Base-by-base conservation (phyloP, 2,888 invertebrate species). In the Drosophila phalerata region DNA sequence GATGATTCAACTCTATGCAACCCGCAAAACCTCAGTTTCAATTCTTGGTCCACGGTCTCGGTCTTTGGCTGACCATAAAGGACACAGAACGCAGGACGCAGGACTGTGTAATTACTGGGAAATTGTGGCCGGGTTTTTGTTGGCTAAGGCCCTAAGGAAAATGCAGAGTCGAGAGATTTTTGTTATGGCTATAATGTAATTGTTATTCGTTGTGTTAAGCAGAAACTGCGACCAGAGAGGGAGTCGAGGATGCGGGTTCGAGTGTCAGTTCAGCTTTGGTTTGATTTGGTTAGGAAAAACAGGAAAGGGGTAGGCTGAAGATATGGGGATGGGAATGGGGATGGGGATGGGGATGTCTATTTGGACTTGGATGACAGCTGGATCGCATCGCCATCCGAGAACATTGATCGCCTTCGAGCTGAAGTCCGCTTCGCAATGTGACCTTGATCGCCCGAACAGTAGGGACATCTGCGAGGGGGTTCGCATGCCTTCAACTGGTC, bases 1-100 rank as follows among this genome's bases (percentile, higher is more conserved):
- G 56, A 86, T 88, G 88, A 81, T 88, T 79, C 86, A 81, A 81
- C 86, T 85, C 68, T 76, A 81, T 88, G 86, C 83, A 81, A 88
- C 88, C 81, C 81, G 67, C 88, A 88, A 88, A 81, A 82, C 80
- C 81, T 85, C 81, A 78, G 64, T 25, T 37, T 25, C 10, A 28
- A 9, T 38, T 22, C 48, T 5, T 25, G 57, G n/a, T 34, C 37
- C 9, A 25, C 10, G 22, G 19, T 15, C 22, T 10, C 10, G 22
- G 19, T 15, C 22, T 10, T 8, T 30, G 9, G 17, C 25, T 8
- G 32, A 45, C 61, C 79, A 64, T 79, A 81, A 83, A 81, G n/a
- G 34, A 25, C 32, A 11, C 13, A 17, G 19, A 10, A 34, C 32
- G n/a, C n/a, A 81, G n/a, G 34, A 25, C 32, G n/a, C 13, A 17